Conservation (phyloP, 2,888 invertebrate species). For the Stictocephala bisonia region DNA sequence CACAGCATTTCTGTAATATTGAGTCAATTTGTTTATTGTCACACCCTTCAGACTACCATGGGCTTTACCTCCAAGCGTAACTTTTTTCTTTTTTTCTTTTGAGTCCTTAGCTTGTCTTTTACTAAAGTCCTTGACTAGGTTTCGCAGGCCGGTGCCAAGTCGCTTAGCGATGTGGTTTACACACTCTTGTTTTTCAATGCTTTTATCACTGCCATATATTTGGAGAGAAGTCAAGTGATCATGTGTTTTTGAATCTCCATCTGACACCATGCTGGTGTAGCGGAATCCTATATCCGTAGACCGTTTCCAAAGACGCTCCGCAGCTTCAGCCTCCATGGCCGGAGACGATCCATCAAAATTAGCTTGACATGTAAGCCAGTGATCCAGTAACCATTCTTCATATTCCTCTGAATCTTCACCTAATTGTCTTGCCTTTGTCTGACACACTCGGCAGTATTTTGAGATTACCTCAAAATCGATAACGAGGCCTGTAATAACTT, state of each 20-base stretch:
- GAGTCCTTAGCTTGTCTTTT: not conserved
- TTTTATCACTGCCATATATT: not conserved
- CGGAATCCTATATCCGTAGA: conserved; percentile 23
- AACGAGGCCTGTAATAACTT: conserved; percentile 26
- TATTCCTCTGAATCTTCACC: conserved; percentile 5
- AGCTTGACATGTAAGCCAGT: conserved; percentile 23
- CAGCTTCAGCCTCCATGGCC: conserved; percentile 4
- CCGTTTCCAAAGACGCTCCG: conserved; percentile 23
- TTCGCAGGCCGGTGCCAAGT: conserved; percentile 7
- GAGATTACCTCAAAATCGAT: conserved; percentile 21
- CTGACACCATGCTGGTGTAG: conserved; percentile 6
- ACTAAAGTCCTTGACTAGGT: conserved; percentile 26
- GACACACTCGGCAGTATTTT: conserved; percentile 18
- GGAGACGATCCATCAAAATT: conserved; percentile 26
- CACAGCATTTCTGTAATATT: conserved; percentile 13
- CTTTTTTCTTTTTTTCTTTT: not conserved
- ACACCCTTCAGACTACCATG: conserved; percentile 25
- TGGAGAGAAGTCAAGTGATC: not conserved
- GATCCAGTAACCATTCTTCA: conserved; percentile 7
- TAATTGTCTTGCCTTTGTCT: conserved; percentile 11
- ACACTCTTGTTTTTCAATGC: conserved; percentile 22
- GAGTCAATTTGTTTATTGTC: not conserved
- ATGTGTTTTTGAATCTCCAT: conserved; percentile 1
- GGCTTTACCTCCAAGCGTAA: conserved; percentile 27
- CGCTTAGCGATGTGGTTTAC: conserved; percentile 22